phyloP scores from a whole-genome alignment of 2,113 vertebrate genomes.

The Chrysemys picta region DNA sequence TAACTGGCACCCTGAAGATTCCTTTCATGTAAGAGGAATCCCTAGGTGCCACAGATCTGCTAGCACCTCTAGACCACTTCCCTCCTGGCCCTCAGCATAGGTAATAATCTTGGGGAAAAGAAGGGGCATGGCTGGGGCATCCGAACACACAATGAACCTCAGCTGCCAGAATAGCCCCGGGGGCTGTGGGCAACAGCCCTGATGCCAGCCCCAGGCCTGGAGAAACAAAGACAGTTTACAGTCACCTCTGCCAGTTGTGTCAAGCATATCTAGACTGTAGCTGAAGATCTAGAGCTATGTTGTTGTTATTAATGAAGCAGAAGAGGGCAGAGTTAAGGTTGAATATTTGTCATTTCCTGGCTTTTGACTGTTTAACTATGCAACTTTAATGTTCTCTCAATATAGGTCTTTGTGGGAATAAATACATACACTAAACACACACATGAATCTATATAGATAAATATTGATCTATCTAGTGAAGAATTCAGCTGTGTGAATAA shows the following conservation, averaged over 20 bases:
- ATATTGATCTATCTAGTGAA: constrained; percentile 59
- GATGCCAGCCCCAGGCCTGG: fast-evolving
- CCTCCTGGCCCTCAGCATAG: not conserved
- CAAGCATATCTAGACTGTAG: constrained; percentile 2
- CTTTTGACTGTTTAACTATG: constrained; percentile 61
- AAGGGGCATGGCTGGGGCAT: not conserved
- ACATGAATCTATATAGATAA: constrained; percentile 61
- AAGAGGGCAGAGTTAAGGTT: not conserved
- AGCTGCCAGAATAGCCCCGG: fast-evolving
- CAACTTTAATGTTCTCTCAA: constrained; percentile 58
- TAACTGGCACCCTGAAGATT: not conserved
- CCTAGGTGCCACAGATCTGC: fast-evolving
- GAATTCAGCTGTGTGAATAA: constrained; percentile 70
- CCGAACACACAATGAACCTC: not conserved
- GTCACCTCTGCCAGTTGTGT: not conserved
- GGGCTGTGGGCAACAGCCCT: not conserved
- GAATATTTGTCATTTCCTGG: constrained; percentile 51
- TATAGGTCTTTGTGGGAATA: constrained; percentile 60
- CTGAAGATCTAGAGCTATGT: not conserved
- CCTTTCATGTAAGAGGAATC: not conserved
- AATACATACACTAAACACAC: constrained; percentile 64
- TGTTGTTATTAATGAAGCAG: not conserved
- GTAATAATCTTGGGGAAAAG: not conserved
- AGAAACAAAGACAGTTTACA: not conserved
- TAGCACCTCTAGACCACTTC: not conserved